A percentile compares a stretch with the other conserved stretches of the same genome.
These are phyloP conservation scores for Calcarius ornatus DNA, from an alignment of 2,113 vertebrate species.

Conservation along the genomic window DNA sequence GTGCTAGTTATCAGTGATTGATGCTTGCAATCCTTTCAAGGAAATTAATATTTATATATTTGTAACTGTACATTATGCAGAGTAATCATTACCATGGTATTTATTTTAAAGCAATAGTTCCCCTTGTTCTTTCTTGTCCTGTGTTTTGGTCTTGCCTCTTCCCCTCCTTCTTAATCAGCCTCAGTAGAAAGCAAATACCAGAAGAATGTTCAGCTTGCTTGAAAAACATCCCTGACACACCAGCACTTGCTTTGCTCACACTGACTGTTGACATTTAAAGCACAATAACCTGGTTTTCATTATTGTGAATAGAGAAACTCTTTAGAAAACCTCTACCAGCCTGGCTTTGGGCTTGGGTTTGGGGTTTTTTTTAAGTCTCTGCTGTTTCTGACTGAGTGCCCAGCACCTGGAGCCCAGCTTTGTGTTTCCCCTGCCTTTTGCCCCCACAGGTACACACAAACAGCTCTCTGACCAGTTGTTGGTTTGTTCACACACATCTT, in stretches of 20 bases:
- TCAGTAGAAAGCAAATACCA: conserved; percentile 3
- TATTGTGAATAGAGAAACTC: not conserved
- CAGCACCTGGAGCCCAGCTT: not conserved
- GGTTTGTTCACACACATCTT: not conserved
- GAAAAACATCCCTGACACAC: not conserved
- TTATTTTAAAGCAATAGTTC: conserved; percentile 56
- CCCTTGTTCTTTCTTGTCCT: not conserved
- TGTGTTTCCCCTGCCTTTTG: not conserved
- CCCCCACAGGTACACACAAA: not conserved
- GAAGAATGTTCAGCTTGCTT: not conserved
- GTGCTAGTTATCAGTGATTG: not conserved
- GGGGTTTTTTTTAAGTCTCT: not conserved
- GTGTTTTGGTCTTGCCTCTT: conserved; percentile 1
- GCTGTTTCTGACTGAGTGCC: not conserved
- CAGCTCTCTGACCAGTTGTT: not conserved
- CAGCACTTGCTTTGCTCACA: conserved; percentile 3
- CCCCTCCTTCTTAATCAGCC: not conserved
- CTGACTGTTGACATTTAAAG: not conserved
- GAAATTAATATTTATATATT: conserved; percentile 59
- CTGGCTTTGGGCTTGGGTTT: not conserved
- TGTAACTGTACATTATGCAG: conserved; percentile 56
- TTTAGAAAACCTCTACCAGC: not conserved
- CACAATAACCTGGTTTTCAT: not conserved
- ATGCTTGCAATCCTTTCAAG: conserved; percentile 26
- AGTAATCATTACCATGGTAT: conserved; percentile 43